Conservation (phyloP, 2,113 vertebrate genomes). For the Puntigrus tetrazona region DNA sequence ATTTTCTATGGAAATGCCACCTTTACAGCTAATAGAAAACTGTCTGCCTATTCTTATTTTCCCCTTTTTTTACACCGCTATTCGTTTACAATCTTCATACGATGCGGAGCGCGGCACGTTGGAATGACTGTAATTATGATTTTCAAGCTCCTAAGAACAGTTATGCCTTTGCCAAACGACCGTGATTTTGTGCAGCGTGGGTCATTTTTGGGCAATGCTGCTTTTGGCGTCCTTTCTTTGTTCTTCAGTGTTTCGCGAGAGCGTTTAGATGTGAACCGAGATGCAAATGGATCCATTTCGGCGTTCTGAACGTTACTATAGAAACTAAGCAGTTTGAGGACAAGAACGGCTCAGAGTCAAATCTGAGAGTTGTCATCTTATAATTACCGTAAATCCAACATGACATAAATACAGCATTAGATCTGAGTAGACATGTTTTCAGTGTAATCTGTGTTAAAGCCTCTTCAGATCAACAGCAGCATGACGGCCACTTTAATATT, state of each 20-base stretch:
- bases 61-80: neutral
- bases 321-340: neutral
- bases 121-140: neutral
- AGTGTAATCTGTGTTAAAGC: neutral
- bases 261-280: neutral
- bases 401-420: slow-evolving; percentile 11
- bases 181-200: neutral
- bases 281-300: neutral
- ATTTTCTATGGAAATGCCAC: neutral
- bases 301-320: neutral
- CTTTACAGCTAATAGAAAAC: neutral
- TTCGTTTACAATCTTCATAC: neutral
- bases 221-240: neutral
- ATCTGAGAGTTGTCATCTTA: neutral
- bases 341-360: neutral
- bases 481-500: neutral
- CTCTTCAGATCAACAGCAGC: neutral
- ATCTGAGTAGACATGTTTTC: neutral
- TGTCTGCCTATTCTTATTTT: neutral
- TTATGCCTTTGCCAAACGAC: neutral
- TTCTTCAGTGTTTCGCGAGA: neutral
- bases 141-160: neutral
- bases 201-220: neutral
- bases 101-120: neutral
- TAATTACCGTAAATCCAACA: slow-evolving; percentile 4